Evolutionary conservation across 2,797 vertebrate species (phyloP), one percentile per base, ranked within the genome.

Genomic region (Scomberomorus guttatus): DNA sequence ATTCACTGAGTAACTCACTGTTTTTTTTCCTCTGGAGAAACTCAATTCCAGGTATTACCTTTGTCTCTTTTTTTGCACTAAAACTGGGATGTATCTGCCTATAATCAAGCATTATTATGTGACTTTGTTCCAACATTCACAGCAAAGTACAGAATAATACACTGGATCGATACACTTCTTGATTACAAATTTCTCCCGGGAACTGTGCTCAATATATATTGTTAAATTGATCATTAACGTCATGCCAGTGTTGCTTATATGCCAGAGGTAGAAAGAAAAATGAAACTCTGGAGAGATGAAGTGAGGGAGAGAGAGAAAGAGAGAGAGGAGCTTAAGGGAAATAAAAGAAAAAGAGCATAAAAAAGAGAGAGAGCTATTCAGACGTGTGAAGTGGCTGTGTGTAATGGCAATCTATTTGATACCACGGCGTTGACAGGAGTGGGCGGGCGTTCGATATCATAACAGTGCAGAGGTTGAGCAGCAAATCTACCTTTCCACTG

Each of bases 181-280:
- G 87, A 93, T 92, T 87, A 91, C 83, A 92, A 78, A 90, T 91
- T 90, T 90, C 90, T 92, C 88, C 84, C 0, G 76, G 90, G 90
- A 89, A 89, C 84, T 57, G 71, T 70, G 87, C 85, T 91, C 90
- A 76, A 90, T 92, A 87, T 85, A 89, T 89, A 87, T 87, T 87
- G 89, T 90, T 91, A 82, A 92, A 91, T 88, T 91, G 87, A 91
- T 90, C 68, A 77, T 90, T 91, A 90, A 89, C 51, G 87, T 90
- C 89, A 86, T 27, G 68, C 81, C 75, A 50, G 48, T 81, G 87
- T 84, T 87, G 79, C 77, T 90, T 86, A 77, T 80, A 71, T 77
- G 85, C 77, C 81, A 85, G 84, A 78, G 84, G 82, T 81, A 57
- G 83, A 82, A 75, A 82, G 84, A 88, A 86, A 89, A 89, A 91